A percentile compares a stretch with the other conserved stretches of the same genome.
phyloP scores from a whole-genome alignment of 2,113 vertebrate genomes.

The Cyprinodon tularosa region DNA sequence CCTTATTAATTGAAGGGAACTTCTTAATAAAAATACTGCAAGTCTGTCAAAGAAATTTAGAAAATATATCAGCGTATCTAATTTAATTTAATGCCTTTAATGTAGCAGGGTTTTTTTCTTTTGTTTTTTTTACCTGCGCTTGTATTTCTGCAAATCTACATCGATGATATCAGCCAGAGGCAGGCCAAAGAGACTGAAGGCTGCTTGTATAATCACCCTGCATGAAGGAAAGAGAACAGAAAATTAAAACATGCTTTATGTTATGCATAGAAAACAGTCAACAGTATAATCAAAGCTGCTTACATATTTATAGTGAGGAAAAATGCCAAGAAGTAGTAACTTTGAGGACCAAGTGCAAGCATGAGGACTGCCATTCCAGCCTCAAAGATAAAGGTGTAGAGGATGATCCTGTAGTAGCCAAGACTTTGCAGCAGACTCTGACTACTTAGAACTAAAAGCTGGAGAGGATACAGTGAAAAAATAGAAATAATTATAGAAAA shows the following conservation, averaged over 20 bases:
- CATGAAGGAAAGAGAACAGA: neutral
- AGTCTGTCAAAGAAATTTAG: neutral
- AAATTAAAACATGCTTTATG: neutral
- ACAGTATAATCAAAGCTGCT: slow-evolving; percentile 53
- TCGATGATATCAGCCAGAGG: slow-evolving; percentile 90
- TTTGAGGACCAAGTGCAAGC: slow-evolving; percentile 82
- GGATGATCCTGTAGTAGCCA: slow-evolving; percentile 90
- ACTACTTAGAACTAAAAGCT: slow-evolving; percentile 87
- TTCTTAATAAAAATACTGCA: neutral
- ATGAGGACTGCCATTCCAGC: slow-evolving; percentile 79
- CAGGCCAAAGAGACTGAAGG: slow-evolving; percentile 89
- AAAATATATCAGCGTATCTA: neutral
- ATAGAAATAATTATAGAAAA: neutral
- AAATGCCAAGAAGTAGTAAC: slow-evolving; percentile 84
- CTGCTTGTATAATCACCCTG: slow-evolving; percentile 86
- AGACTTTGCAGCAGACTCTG: slow-evolving; percentile 79
- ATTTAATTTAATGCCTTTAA: neutral
- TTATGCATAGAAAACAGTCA: neutral
- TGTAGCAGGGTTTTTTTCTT: neutral
- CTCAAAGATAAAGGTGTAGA: slow-evolving; percentile 87
- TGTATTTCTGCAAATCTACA: slow-evolving; percentile 85
- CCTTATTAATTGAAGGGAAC: too few species aligned
- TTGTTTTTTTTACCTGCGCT: slow-evolving; percentile 79
- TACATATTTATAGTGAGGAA: slow-evolving; percentile 89
- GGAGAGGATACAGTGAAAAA: slow-evolving; percentile 22